Conservation (phyloP, 2,797 vertebrate genomes). For the Gymnothorax javanicus region DNA sequence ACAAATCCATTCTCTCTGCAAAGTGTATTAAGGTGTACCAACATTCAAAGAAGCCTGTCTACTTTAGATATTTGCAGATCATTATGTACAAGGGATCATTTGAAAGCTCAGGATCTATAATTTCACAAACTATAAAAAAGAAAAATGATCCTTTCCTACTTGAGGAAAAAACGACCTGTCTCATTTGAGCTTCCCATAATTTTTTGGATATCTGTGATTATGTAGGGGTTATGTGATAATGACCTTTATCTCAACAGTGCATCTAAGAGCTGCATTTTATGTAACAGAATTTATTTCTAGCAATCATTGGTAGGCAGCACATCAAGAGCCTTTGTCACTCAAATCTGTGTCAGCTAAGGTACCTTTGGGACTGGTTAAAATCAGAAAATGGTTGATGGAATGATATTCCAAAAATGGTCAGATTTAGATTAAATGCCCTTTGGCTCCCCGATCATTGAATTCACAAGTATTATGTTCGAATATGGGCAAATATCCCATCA, state of each 20-base stretch:
- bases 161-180: too few species aligned
- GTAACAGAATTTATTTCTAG: constrained; percentile 2
- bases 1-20: too few species aligned
- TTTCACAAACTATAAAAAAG: too few species aligned
- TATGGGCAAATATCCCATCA: background rate
- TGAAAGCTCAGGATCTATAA: too few species aligned
- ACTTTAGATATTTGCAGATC: too few species aligned
- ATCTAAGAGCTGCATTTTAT: background rate
- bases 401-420: background rate
- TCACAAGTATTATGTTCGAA: background rate
- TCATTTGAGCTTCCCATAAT: too few species aligned
- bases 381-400: background rate
- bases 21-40: too few species aligned
- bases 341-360: background rate
- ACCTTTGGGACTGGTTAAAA: background rate
- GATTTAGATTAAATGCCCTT: background rate
- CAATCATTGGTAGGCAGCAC: background rate
- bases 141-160: too few species aligned
- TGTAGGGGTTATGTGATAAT: background rate
- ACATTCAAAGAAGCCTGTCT: too few species aligned
- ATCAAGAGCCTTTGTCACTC: background rate
- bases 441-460: background rate
- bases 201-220: background rate
- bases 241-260: background rate
- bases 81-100: too few species aligned